Evolutionary conservation across 2,113 vertebrate genomes (phyloP), one percentile per base, ranked within the genome.

Genomic region (Hippocampus abdominalis): DNA sequence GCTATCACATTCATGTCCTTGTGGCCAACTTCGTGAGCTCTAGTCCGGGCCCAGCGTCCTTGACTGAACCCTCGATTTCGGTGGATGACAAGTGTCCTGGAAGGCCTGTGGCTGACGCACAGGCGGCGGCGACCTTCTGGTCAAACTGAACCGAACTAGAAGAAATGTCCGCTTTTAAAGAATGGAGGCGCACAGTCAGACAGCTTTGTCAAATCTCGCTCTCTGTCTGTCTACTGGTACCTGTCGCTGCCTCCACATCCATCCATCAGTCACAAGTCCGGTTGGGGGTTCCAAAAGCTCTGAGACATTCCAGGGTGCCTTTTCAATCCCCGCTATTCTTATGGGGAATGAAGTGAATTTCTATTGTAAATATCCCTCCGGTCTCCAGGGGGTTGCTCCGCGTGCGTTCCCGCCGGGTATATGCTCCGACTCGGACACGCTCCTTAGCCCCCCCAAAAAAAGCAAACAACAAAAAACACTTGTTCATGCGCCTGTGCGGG

Each of bases 1-100:
- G 86, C 83, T 88, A 71, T 79, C 73, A 85, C 84, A 88, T 86
- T 87, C 89, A 92, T 92, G 87, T 88, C 91, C 88, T 75, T 85
- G 74, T 85, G 79, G 70, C 75, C 80, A 42, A 73, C 75, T 85
- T 77, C 64, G 84, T 77, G 44, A 70, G 69, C 64, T 73, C 71
- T 64, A 64, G 80, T 48, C 75, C 81, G 69, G 73, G 66, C 49
- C 75, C 68, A n/a, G 75, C 77, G 90, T 91, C 90, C 89, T 89
- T 85, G 87, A 68, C 73, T 85, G 83, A 89, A 89, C 78, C 81
- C 77, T 63, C 59, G 69, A 62, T 46, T 46, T 64, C 13, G 63
- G 23, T 46, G 63, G 68, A 49, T 64, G 74, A 53, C 23, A 74
- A 75, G 81, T 78, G 89, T 85, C 88, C 86, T 73, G 80, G 49